Conservation (phyloP, 2,113 vertebrate genomes). For the Capricornis sumatraensis region DNA sequence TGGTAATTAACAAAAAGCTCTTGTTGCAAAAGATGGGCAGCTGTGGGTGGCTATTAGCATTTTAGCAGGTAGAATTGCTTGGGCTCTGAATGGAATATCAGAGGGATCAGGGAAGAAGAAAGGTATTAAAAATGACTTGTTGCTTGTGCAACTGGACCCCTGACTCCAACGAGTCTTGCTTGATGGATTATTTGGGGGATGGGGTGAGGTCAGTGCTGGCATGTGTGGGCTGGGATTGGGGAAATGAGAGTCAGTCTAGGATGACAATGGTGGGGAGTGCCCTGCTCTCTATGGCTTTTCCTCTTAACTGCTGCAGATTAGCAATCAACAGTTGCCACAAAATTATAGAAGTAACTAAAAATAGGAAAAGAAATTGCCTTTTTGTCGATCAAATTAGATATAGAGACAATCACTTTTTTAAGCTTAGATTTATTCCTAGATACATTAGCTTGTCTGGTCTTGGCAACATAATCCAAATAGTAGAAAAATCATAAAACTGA, state of each 20-base stretch:
- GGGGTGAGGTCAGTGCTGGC: not conserved
- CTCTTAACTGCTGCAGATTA: not conserved
- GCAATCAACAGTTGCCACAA: not conserved
- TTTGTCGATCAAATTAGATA: not conserved
- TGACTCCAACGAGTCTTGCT: not conserved
- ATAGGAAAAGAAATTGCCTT: not conserved
- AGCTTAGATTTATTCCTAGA: not conserved
- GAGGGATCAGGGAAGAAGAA: not conserved
- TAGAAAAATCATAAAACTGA: not conserved
- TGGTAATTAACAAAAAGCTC: not conserved
- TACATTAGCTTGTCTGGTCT: not conserved
- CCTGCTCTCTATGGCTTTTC: not conserved
- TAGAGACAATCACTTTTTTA: not conserved
- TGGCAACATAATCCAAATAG: not conserved
- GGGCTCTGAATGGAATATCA: not conserved
- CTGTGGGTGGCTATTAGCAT: not conserved
- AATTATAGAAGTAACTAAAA: slow-evolving; percentile 33
- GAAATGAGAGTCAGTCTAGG: not conserved
- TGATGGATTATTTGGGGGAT: not conserved
- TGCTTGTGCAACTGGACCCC: not conserved
- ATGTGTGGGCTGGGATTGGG: not conserved
- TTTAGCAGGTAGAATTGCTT: not conserved
- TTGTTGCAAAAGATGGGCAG: not conserved
- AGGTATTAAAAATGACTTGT: not conserved
- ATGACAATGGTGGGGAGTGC: not conserved